Base-by-base conservation (phyloP, 2,797 vertebrate genomes). In the Zonotrichia albicollis region DNA sequence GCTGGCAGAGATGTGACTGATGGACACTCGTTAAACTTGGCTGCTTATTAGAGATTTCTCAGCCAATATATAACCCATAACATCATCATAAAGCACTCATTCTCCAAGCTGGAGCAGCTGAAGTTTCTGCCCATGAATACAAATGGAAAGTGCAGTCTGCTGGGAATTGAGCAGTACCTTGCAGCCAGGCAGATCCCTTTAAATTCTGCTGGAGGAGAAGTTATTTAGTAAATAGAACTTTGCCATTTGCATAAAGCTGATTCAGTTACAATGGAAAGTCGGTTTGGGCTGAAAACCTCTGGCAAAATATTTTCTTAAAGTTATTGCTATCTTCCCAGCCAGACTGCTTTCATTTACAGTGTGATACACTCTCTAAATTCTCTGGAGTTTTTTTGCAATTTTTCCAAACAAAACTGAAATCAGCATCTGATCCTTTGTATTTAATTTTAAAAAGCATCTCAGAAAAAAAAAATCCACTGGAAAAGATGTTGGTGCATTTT, bases 191-290 rank as follows among this genome's bases (percentile, higher is more conserved):
- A 84, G 36, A 26, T 91, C 68, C 36, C 61, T 89, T 87, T 23
- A 77, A 55, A 78, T 93, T 84, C 53, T 73, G 57, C 85, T 72
- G 36, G 60, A 77, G 48, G 73, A 78, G 26, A 84, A 92, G 84
- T 91, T 87, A 51, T 86, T 93, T 65, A 65, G 51, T 66, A 93
- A 94, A 92, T 9, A 91, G 45, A 84, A 90, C 48, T 45, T 81
- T n/a, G 26, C 7, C 20, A 72, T 93, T 91, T 86, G 74, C 60
- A 86, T 87, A 88, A 87, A 91, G 76, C 71, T 91, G 62, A 43
- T 84, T 95, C 86, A 42, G 76, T 92, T 80, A 92, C 57, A 82
- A 79, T 2, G 60, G 54, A 77, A 83, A 78, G 54, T 74, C 50
- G 46, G 27, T 84, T 62, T 70, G 80, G 85, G 70, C 65, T 87